Evolutionary conservation across 2,888 invertebrate species (phyloP).

Genomic region (Phlogophora meticulosa): DNA sequence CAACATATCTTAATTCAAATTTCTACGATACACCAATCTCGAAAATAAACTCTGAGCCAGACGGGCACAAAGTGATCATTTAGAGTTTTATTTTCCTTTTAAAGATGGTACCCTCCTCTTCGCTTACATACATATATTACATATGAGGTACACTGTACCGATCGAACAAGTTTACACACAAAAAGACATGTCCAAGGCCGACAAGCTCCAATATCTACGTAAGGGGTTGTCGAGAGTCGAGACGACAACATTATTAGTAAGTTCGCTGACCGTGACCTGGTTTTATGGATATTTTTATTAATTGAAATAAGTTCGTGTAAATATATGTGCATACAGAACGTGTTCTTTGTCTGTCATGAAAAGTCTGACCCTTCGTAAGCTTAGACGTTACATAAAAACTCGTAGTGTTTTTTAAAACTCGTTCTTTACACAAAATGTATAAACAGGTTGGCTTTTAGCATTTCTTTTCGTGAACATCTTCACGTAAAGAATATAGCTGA

Average conservation of each 20-base stretch:
- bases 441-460: slow-evolving; percentile 1
- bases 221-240: slow-evolving; percentile 25
- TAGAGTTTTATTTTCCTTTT: no score
- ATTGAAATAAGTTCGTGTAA: not conserved
- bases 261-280: slow-evolving; percentile 20
- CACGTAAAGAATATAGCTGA: no score
- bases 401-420: slow-evolving; percentile 1
- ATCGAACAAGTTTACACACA: slow-evolving; percentile 15
- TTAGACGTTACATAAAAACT: not conserved
- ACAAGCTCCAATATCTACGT: slow-evolving; percentile 5
- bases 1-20: no score
- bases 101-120: slow-evolving; percentile 4
- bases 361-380: slow-evolving; percentile 12
- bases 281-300: slow-evolving; percentile 18
- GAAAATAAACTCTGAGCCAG: no score
- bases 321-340: slow-evolving; percentile 3
- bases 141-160: not conserved
- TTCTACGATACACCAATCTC: no score
- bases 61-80: no score
- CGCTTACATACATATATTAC: no score
- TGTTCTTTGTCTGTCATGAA: slow-evolving; percentile 21
- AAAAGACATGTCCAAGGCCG: slow-evolving; percentile 7
- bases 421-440: not conserved
- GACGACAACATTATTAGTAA: no score
- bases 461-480: not conserved